These are phyloP conservation scores for Dioctria rufipes DNA, from an alignment of 2,888 invertebrate genomes.

Conservation along the genomic window DNA sequence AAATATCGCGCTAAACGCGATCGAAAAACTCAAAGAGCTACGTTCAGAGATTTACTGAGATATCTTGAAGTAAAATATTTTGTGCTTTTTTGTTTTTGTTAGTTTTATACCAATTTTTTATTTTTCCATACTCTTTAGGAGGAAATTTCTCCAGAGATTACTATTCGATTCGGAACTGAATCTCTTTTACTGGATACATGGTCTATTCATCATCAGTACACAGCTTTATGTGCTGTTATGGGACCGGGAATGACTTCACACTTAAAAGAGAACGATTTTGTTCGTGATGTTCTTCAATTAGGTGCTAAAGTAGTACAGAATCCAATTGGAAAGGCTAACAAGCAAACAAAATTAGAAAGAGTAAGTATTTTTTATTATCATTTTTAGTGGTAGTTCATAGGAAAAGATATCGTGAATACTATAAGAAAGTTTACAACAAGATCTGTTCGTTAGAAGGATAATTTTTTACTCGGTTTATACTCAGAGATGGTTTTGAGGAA, in stretches of 20 bases:
- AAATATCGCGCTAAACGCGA: slow-evolving; percentile 96
- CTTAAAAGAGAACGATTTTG: slow-evolving; percentile 83
- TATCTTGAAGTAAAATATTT: slow-evolving; percentile 94
- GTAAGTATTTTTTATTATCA: slow-evolving; percentile 73
- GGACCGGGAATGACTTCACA: slow-evolving; percentile 80
- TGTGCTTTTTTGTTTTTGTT: background rate
- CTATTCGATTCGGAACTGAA: slow-evolving; percentile 69
- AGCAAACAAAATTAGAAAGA: slow-evolving; percentile 81
- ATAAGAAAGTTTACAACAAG: background rate
- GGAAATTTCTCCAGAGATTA: slow-evolving; percentile 70
- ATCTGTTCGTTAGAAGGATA: no score
- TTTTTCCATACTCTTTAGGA: slow-evolving; percentile 63
- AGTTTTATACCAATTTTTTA: background rate
- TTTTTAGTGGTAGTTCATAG: background rate
- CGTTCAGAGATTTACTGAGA: slow-evolving; percentile 92
- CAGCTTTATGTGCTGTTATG: slow-evolving; percentile 73
- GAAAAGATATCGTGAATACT: background rate
- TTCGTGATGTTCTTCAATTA: slow-evolving; percentile 88
- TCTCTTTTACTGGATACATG: slow-evolving; percentile 70
- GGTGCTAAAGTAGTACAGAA: slow-evolving; percentile 74
- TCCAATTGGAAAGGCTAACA: slow-evolving; percentile 67
- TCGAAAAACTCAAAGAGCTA: slow-evolving; percentile 93
- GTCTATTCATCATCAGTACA: slow-evolving; percentile 73
- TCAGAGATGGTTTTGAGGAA: no score
- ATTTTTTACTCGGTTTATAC: no score